Percentiles rank a stretch among this genome's conserved stretches.
Conservation (phyloP, 2,797 vertebrate genomes). For the Atherinosoma microstoma region DNA sequence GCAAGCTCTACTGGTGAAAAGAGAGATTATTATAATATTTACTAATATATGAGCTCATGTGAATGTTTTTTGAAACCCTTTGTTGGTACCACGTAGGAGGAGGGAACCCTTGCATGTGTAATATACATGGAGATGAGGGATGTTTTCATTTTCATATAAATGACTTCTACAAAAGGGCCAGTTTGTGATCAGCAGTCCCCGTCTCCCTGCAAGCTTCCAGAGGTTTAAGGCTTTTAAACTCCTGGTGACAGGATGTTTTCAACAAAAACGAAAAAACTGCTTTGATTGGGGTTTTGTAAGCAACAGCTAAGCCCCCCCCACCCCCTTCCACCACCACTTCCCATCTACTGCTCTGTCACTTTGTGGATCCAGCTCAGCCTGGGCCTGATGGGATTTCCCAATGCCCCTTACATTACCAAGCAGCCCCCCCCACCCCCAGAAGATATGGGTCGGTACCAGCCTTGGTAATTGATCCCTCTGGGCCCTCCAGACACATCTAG, state of each 20-base stretch:
- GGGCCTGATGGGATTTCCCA: conserved; percentile 53
- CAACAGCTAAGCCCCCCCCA: conserved; percentile 22
- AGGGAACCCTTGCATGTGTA: neutral
- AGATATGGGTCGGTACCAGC: conserved; percentile 68
- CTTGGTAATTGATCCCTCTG: conserved; percentile 86
- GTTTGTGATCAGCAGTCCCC: conserved; percentile 15
- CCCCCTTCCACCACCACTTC: neutral
- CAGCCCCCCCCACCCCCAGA: neutral
- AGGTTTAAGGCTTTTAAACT: conserved; percentile 50
- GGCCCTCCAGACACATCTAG: conserved; percentile 73
- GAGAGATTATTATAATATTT: conserved; percentile 7
- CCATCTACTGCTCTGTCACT: conserved; percentile 38
- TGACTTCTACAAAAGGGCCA: conserved; percentile 6
- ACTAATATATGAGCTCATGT: conserved; percentile 15
- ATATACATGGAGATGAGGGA: conserved; percentile 2
- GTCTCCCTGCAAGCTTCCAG: conserved; percentile 26
- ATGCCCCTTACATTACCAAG: conserved; percentile 7
- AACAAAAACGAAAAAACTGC: conserved; percentile 41
- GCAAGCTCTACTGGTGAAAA: neutral
- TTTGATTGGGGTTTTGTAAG: conserved; percentile 47
- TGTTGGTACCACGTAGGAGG: neutral
- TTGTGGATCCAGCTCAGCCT: conserved; percentile 39
- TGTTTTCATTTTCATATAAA: conserved; percentile 15
- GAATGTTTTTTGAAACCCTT: conserved; percentile 21
- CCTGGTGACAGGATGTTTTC: conserved; percentile 45